phyloP scores from a whole-genome alignment of 2,888 invertebrate species.

The Stenotaenia linearis region DNA sequence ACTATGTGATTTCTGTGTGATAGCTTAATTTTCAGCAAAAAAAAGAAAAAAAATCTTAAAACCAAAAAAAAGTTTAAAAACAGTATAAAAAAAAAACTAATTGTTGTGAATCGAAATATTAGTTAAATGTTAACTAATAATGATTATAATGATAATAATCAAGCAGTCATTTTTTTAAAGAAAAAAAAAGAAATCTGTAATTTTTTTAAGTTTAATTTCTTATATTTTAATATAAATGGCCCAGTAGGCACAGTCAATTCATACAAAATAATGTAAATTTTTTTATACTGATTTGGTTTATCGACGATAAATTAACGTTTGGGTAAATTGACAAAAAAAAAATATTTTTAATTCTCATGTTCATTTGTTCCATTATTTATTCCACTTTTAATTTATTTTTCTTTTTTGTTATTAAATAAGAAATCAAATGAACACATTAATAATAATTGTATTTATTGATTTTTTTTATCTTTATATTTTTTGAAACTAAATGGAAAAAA shows the following conservation, averaged over 20 bases:
- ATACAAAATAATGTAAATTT: neutral
- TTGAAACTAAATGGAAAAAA: neutral
- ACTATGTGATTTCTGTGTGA: slow-evolving; percentile 27
- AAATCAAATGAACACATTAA: neutral
- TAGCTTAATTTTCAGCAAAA: slow-evolving; percentile 14
- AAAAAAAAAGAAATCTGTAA: neutral
- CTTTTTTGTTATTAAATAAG: neutral
- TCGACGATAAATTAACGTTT: neutral
- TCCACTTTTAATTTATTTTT: slow-evolving; percentile 3
- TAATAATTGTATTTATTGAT: neutral
- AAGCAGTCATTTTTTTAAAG: neutral
- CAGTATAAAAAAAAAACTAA: neutral
- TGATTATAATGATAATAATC: neutral
- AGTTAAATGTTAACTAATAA: slow-evolving; percentile 2
- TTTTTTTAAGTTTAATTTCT: neutral
- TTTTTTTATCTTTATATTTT: neutral
- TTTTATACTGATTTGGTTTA: neutral
- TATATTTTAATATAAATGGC: neutral
- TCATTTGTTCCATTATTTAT: neutral
- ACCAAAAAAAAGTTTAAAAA: neutral
- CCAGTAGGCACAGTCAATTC: neutral
- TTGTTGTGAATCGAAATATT: neutral
- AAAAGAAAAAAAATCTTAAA: neutral
- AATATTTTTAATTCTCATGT: neutral
- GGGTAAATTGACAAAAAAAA: neutral